Percentiles rank a stretch among this genome's conserved stretches.
These are phyloP conservation scores for Tricholauxania praeusta DNA, from an alignment of 2,888 invertebrate species.

Conservation along the genomic window DNA sequence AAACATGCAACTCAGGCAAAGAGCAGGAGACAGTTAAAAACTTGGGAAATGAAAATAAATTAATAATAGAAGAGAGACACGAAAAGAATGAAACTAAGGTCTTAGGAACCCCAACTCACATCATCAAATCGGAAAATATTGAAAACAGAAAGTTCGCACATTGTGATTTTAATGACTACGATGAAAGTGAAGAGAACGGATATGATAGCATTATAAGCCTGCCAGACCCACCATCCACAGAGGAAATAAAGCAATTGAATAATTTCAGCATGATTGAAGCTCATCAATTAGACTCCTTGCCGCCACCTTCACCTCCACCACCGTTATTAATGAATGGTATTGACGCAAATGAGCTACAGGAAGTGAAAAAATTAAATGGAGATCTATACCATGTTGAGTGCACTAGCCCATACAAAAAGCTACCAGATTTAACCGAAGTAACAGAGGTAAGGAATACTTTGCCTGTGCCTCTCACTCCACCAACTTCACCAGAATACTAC, in stretches of 20 bases:
- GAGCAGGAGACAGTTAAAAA: no score
- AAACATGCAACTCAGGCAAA: background rate
- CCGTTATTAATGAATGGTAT: slow-evolving; percentile 10
- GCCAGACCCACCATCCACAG: slow-evolving; percentile 66
- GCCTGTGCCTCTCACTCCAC: slow-evolving; percentile 58
- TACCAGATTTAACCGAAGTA: background rate
- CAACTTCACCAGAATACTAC: slow-evolving; percentile 56
- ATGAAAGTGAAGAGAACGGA: slow-evolving; percentile 46
- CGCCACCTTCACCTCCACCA: slow-evolving; percentile 65
- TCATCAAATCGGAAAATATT: no score
- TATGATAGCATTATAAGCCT: slow-evolving; percentile 67
- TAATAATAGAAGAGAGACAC: no score
- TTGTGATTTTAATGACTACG: no score
- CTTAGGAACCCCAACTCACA: no score
- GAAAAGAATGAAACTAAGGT: no score
- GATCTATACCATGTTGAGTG: slow-evolving; percentile 10
- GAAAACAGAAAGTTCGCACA: no score
- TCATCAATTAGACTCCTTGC: slow-evolving; percentile 65
- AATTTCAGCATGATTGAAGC: slow-evolving; percentile 60
- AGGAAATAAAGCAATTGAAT: slow-evolving; percentile 65
- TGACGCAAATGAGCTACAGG: slow-evolving; percentile 40
- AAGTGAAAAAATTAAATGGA: slow-evolving; percentile 28
- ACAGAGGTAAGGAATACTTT: slow-evolving; percentile 41
- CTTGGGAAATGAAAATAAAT: no score
- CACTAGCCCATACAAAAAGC: background rate